These are phyloP conservation scores for Penelope pileata DNA, from an alignment of 2,113 vertebrate species.

Conservation along the genomic window DNA sequence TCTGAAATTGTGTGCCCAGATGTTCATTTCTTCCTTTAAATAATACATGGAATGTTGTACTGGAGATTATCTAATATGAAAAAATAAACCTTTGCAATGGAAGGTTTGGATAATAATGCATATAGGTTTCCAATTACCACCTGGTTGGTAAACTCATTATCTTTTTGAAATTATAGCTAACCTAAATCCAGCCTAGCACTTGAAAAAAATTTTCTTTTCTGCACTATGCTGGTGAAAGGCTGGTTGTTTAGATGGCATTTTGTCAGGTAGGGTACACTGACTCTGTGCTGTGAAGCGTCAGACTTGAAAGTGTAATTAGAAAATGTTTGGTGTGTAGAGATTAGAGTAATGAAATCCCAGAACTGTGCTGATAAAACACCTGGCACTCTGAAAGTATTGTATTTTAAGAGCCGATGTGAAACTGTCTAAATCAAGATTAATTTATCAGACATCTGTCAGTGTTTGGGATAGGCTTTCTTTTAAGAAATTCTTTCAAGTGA, in stretches of 20 bases:
- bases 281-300: not conserved
- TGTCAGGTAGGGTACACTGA: not conserved
- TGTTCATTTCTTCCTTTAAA: not conserved
- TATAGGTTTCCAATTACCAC: not conserved
- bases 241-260: not conserved
- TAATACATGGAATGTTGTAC: not conserved
- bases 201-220: not conserved
- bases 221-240: not conserved
- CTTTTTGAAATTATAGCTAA: not conserved
- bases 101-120: not conserved
- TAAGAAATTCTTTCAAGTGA: not conserved
- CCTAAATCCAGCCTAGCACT: not conserved
- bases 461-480: not conserved
- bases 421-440: conserved; percentile 1
- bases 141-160: not conserved
- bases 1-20: conserved; percentile 15
- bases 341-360: not conserved
- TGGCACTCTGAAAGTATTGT: not conserved
- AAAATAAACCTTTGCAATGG: not conserved
- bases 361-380: conserved; percentile 16
- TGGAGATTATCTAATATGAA: not conserved
- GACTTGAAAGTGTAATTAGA: not conserved
- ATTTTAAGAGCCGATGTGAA: conserved; percentile 4
- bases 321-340: not conserved
- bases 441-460: not conserved